Percentiles rank a stretch among this genome's conserved stretches.
Conservation (phyloP, 1,140 invertebrate species). For the Magallana angulata region DNA sequence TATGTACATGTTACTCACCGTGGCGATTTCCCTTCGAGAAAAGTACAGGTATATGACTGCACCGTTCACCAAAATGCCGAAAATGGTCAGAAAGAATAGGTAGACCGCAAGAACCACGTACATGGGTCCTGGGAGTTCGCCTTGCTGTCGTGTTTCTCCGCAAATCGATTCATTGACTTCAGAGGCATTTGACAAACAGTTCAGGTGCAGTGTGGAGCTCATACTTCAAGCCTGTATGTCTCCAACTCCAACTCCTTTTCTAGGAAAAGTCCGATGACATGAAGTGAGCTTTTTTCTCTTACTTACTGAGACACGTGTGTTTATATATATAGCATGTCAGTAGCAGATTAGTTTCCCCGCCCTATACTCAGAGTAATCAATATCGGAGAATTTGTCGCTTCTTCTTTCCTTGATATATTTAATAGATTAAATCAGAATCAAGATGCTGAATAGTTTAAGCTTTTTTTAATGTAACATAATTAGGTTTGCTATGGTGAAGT, state of each 20-base stretch:
- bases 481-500: no score
- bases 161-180: background rate
- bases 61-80: conserved; percentile 31
- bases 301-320: background rate
- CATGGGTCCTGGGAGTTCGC: background rate
- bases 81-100: background rate
- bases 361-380: background rate
- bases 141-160: background rate
- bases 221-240: background rate
- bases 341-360: conserved; percentile 19
- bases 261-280: no score
- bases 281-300: background rate
- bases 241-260: background rate
- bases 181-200: background rate
- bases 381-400: conserved; percentile 10
- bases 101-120: background rate
- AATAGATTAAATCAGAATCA: background rate
- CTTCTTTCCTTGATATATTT: background rate
- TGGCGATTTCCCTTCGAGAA: background rate
- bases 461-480: no score
- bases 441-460: no score
- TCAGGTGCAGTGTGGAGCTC: background rate
- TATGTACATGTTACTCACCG: background rate
- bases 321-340: conserved; percentile 1
- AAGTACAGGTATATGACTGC: conserved; percentile 25